Evolutionary conservation across 2,113 vertebrate genomes (phyloP).

Genomic region (Calidris pygmaea): DNA sequence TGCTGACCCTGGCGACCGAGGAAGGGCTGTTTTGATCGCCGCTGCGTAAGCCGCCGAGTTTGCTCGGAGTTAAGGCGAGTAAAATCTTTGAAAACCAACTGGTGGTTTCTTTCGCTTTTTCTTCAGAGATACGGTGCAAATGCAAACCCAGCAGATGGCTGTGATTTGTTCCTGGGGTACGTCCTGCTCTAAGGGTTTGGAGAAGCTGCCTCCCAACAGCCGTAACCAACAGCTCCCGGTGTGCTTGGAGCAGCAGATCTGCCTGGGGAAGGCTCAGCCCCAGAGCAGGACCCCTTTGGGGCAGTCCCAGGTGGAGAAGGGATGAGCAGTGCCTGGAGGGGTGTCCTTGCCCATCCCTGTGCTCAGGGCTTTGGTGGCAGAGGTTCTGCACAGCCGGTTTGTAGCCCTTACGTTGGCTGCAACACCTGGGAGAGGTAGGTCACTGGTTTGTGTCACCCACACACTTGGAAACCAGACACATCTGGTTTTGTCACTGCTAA

Average conservation of each 20-base stretch:
- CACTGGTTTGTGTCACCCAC: neutral
- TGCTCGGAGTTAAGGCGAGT: neutral
- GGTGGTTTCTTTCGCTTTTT: neutral
- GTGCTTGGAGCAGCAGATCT: neutral
- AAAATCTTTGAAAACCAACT: neutral
- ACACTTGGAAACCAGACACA: neutral
- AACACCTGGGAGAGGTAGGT: neutral
- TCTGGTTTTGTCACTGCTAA: neutral
- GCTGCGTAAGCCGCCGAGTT: neutral
- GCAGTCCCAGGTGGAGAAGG: accelerated
- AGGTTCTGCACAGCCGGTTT: accelerated
- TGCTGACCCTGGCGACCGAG: constrained; percentile 82
- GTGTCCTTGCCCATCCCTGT: accelerated
- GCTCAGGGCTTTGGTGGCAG: neutral
- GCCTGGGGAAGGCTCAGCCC: neutral
- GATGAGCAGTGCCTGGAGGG: neutral
- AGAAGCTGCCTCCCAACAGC: neutral
- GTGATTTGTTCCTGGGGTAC: accelerated
- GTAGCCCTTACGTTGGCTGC: accelerated
- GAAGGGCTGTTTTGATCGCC: constrained; percentile 52
- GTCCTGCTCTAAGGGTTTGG: neutral
- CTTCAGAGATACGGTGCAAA: neutral
- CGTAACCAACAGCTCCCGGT: neutral
- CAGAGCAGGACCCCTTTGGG: neutral
- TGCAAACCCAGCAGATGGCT: neutral